These are phyloP conservation scores for Thera obeliscata DNA, from an alignment of 2,888 invertebrate genomes.

Conservation along the genomic window DNA sequence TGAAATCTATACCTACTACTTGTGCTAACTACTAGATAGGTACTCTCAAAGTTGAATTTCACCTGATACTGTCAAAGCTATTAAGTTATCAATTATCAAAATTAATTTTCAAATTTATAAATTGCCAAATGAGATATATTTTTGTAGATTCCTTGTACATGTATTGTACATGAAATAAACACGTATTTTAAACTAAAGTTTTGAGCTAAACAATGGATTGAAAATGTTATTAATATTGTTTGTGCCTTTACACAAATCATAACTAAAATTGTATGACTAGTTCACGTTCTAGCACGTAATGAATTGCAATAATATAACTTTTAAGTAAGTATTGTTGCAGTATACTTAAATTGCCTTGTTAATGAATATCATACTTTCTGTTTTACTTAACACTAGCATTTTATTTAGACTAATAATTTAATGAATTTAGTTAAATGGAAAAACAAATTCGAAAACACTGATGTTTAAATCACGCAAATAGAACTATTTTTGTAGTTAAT, in stretches of 20 bases:
- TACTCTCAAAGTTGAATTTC: slow-evolving; percentile 32
- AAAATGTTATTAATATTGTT: slow-evolving; percentile 63
- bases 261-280: slow-evolving; percentile 35
- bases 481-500: not conserved
- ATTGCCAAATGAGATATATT: slow-evolving; percentile 81
- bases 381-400: slow-evolving; percentile 60
- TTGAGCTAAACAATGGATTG: slow-evolving; percentile 40
- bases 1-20: slow-evolving; percentile 29
- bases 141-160: slow-evolving; percentile 74
- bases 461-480: slow-evolving; percentile 16
- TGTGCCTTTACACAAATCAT: slow-evolving; percentile 72
- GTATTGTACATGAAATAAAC: slow-evolving; percentile 56
- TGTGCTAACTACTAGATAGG: slow-evolving; percentile 13
- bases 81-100: slow-evolving; percentile 25
- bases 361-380: slow-evolving; percentile 53
- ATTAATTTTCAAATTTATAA: slow-evolving; percentile 69
- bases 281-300: slow-evolving; percentile 62
- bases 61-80: slow-evolving; percentile 34
- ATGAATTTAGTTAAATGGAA: slow-evolving; percentile 26
- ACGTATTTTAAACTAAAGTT: slow-evolving; percentile 47
- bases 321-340: slow-evolving; percentile 58
- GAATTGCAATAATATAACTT: slow-evolving; percentile 60
- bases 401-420: slow-evolving; percentile 47
- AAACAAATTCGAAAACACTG: slow-evolving; percentile 21
- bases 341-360: slow-evolving; percentile 45